Evolutionary conservation across 2,113 vertebrate species (phyloP), one percentile per base, ranked within the genome.

Genomic region (Merops nubicus): DNA sequence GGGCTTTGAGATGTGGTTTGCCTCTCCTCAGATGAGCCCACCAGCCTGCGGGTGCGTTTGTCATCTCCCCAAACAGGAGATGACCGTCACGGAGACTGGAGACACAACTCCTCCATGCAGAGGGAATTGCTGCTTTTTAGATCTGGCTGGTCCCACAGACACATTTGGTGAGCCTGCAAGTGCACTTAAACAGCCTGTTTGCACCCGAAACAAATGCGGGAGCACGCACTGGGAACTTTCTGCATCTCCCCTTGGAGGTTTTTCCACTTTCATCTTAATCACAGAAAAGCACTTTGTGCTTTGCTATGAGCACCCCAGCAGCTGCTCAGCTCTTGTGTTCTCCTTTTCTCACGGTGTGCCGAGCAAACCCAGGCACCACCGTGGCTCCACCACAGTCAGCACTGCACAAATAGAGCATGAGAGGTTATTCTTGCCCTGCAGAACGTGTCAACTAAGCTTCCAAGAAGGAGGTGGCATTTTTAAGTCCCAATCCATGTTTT

Each of bases 381-480:
- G 6, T 0, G 10, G 63, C 69, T 43, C 36, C 1, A 1, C 8
- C 3, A 2, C 50, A 43, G 47, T 4, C 48, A 33, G n/a, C 0
- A 1, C 26, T 2, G 4, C 12, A 47, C 38, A 43, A 38, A 42
- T 1, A 26, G 31, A 14, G 28, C 3, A 15, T 51, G 3, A 3
- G 67, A 60, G 48, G 33, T 0, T 48, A 8, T 11, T 45, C 63
- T 51, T 36, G 48, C 67, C 79, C 43, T 29, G 45, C 57, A 40
- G 53, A 68, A 33, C 0, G 0, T 33, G 2, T 0, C 0, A 69
- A 42, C 19, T 22, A 16, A 73, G 33, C 13, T 76, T 56, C 47
- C 0, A 5, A 34, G 11, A 68, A 48, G 40, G 28, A 56, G 12
- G 5, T 34, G n/a, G 11, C 2, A 2, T 15, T 45, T 47, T 42